A percentile compares a stretch with the other conserved stretches of the same genome.
Evolutionary conservation across 1,140 invertebrate genomes (phyloP).

Genomic region (Aphelenchoides avenae): DNA sequence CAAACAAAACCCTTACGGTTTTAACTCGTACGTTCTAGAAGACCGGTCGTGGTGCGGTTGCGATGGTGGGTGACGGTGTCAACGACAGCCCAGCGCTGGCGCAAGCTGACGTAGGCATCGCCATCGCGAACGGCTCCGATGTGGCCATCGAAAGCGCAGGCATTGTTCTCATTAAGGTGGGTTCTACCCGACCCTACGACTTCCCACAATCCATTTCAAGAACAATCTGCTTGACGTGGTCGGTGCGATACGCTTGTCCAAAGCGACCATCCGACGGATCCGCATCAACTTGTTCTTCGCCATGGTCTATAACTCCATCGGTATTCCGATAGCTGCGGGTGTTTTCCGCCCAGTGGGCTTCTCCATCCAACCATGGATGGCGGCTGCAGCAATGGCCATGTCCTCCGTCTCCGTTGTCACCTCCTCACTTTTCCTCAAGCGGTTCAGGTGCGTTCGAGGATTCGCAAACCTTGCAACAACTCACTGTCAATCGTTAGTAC

Average conservation of each 20-base stretch:
- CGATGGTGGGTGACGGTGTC: slow-evolving; percentile 95
- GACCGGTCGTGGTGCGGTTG: slow-evolving; percentile 64
- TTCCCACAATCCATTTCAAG: slow-evolving; percentile 61
- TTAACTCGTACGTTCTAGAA: neutral
- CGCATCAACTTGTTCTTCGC: slow-evolving; percentile 95
- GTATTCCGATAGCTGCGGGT: slow-evolving; percentile 93
- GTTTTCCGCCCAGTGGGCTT: slow-evolving; percentile 80
- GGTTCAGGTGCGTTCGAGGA: slow-evolving; percentile 54
- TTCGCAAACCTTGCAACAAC: neutral
- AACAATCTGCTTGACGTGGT: slow-evolving; percentile 94
- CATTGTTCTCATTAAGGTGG: slow-evolving; percentile 88
- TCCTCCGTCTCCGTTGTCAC: slow-evolving; percentile 94
- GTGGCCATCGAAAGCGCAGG: slow-evolving; percentile 99
- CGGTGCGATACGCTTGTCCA: slow-evolving; percentile 84
- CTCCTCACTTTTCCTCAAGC: slow-evolving; percentile 85
- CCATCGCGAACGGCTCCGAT: slow-evolving; percentile 95
- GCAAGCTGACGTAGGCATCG: slow-evolving; percentile 94
- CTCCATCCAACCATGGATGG: slow-evolving; percentile 92
- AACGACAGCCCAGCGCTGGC: slow-evolving; percentile 97
- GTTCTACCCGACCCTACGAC: slow-evolving; percentile 24
- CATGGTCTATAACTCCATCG: slow-evolving; percentile 91
- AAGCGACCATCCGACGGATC: slow-evolving; percentile 83
- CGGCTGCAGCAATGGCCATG: slow-evolving; percentile 93
- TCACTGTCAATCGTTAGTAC: neutral
- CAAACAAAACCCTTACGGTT: neutral